Evolutionary conservation across 2,797 vertebrate genomes (phyloP), one percentile per base, ranked within the genome.

Genomic region (Pipistrellus kuhlii): DNA sequence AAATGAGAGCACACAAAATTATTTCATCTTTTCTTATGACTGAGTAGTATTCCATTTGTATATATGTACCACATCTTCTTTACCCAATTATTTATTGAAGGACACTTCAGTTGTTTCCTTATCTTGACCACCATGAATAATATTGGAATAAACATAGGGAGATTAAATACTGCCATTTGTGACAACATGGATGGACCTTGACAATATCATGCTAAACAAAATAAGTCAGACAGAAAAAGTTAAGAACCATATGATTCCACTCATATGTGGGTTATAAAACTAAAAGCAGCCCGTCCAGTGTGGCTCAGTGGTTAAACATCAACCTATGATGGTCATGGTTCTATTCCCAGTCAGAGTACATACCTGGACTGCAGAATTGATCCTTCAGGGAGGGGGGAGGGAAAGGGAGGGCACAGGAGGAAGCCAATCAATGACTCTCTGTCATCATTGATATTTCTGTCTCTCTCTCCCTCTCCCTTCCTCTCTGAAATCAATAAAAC

Each of bases 321-420:
- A 59, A 27, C 25, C 57, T 27, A 59, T 59, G 57, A 59, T 59
- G 57, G 57, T 59, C 57, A 59, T 27, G 57, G 11, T 59, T 59
- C 57, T 59, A 59, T 59, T 59, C 25, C 23, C 5, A 5, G 55
- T 57, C 55, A 59, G 57, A 59, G 25, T 59, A 59, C 25, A 30
- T 62, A 25, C 57, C 57, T 30, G 25, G 5, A 27, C 5, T 62
- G 12, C 12, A 3, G 12, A 62, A 62, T 62, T 25, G 27, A 62
- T 62, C 25, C 57, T 30, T 3, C 1, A 5, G 25, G 4, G 25
- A 2, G 23, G 3, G 20, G 53, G 0, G 51, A 53, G 3, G 17
- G 0, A 18, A 6, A 2, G 1, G 25, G 11, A 2, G 27, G 5
- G 12, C 14, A 62, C 27, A 62, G 59, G 27, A 62, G 27, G 5